Base-by-base conservation (phyloP, 2,113 vertebrate species). In the Rhinopomastus cyanomelas region DNA sequence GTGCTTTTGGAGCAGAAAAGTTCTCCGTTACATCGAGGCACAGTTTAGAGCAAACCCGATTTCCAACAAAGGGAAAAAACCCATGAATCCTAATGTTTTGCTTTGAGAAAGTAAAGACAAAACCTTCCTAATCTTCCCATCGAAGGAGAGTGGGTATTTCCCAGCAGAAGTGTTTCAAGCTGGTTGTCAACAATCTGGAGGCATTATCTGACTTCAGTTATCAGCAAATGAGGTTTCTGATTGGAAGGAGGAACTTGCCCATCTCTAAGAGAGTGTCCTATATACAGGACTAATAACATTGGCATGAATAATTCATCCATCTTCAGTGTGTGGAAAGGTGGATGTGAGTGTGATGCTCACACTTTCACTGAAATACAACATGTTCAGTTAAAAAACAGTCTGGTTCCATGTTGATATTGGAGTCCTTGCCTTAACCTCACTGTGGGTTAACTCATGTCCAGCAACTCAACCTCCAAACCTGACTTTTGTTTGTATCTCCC, bases 241-340 rank as follows among this genome's bases (percentile, higher is more conserved):
- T 84, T 91, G 94, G 90, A 86, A 94, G 82, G 77, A 90, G n/a
- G 68, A 91, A n/a, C n/a, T n/a, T 36, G 21, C 86, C 92, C 81
- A 81, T 91, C 92, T 91, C 85, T 64, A 92, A 85, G 76, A 94
- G 64, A 92, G 88, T 87, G 94, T 79, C 89, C 94, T 95, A 92
- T 85, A 94, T 96, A 87, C 59, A 30, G 87, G 75, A 51, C 87
- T 93, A 93, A 95, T 92, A 89, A 93, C 7, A 66, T 26, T 36
- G 72, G 53, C 44, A 93, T 96, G 87, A 95, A 95, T 93, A 93
- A 96, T 95, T 92, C 93, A 95, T 93, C 1, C 1, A 15, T 87
- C 92, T 85, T 85, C 90, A 87, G 92, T 92, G 32, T 89, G 73
- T 4, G 9, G 81, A 11, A 79, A 93, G 81, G 78, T 75, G 16